Percentiles rank a stretch among this genome's conserved stretches.
phyloP scores from a whole-genome alignment of 2,113 vertebrate species.

The Pholis gunnellus region DNA sequence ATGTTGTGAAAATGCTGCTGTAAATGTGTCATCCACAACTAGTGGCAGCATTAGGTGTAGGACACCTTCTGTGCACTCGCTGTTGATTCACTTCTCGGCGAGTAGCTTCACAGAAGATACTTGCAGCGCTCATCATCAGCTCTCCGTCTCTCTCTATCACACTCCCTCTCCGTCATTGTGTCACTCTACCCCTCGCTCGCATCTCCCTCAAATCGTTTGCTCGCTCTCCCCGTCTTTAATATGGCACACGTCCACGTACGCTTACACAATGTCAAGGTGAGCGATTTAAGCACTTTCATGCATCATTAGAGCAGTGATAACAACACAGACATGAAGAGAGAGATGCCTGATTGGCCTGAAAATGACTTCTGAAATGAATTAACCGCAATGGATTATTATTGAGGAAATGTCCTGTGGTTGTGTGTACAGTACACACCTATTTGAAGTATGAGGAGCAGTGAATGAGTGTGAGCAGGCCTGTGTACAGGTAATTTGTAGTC shows the following conservation, averaged over 20 bases:
- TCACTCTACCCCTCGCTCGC: constrained; percentile 39
- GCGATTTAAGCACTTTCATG: constrained; percentile 76
- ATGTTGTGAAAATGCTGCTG: constrained; percentile 27
- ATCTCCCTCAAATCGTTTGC: constrained; percentile 18
- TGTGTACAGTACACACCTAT: constrained; percentile 12
- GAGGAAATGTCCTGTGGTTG: constrained; percentile 38
- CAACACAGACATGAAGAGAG: constrained; percentile 51
- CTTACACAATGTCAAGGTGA: constrained; percentile 70
- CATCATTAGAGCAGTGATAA: constrained; percentile 79
- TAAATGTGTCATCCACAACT: constrained; percentile 45
- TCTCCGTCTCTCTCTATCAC: constrained; percentile 32
- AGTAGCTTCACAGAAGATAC: constrained; percentile 38
- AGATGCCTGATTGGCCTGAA: constrained; percentile 68
- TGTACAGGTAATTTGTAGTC: constrained; percentile 9
- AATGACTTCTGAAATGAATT: constrained; percentile 71
- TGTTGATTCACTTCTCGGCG: constrained; percentile 58
- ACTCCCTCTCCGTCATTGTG: constrained; percentile 34
- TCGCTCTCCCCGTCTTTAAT: constrained; percentile 16
- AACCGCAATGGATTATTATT: constrained; percentile 48
- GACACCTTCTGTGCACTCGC: constrained; percentile 52
- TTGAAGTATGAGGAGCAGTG: constrained; percentile 15
- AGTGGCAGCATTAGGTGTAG: constrained; percentile 22
- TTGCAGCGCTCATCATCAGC: constrained; percentile 33
- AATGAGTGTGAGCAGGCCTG: neutral
- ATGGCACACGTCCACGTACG: constrained; percentile 2